Base-by-base conservation (phyloP, 2,113 vertebrate genomes). In the Melanerpes aurifrons region DNA sequence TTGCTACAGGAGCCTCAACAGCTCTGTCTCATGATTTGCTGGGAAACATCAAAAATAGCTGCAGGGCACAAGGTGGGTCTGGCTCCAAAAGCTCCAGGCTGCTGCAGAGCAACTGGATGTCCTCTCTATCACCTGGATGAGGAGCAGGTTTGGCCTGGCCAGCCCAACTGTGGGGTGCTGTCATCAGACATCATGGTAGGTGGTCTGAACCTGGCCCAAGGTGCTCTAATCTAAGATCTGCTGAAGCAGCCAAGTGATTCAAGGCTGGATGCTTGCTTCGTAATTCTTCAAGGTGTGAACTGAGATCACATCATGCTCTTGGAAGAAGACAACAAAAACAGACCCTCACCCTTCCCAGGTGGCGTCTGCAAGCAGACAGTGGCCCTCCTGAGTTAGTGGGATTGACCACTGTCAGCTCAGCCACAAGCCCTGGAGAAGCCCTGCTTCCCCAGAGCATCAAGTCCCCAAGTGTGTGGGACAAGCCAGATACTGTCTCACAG, bases 221-320 rank as follows among this genome's bases (percentile, higher is more conserved):
- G 57, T 58, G 40, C 83, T 80, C 85, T 90, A 87, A 96, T 95
- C 96, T 96, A 17, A 0, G 0, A 91, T 96, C 89, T 87, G 58
- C 79, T 31, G 57, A 9, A 54, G 85, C 89, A 91, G 93, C 93
- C 89, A 92, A 87, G 62, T 86, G 82, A 89, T 83, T 92, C 94
- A 94, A 69, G 78, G 87, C 75, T 95, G 85, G 26, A 29, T 89
- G 75, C 92, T 95, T 83, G 85, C 71, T 92, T 62, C 1, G 53
- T 94, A 82, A 61, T 22, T 87, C 43, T 54, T 48, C 54, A 22
- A 93, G 89, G 79, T 78, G 93, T 89, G 89, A 92, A 10, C 79
- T 7, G 26, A 29, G 43, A 83, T 54, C 16, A 15, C 3, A 4
- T 72, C 79, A 50, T 29, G 61, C n/a, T 37, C 4, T 2, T 8